Evolutionary conservation across 2,888 invertebrate species (phyloP), one percentile per base, ranked within the genome.

Genomic region (Lissocephala sabroskyi): DNA sequence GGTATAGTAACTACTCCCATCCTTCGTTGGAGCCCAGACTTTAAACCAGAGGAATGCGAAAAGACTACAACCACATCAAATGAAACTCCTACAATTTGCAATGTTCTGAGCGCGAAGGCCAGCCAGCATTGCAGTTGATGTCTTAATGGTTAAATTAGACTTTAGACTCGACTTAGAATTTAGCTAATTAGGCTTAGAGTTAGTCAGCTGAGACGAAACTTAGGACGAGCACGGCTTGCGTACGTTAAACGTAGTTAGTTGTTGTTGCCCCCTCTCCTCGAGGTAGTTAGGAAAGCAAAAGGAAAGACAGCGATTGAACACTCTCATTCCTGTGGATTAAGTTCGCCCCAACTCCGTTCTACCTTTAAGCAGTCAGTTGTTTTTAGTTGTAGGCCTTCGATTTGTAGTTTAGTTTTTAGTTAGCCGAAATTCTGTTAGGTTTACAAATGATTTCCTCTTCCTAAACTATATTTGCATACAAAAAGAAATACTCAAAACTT

Each of bases 1-100:
- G 64, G 91, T 95, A 87, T 94, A 88, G 87, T 87, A 82, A 83
- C 82, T 83, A 81, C 78, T 79, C 40, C 37, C n/a, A n/a, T n/a
- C n/a, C n/a, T n/a, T n/a, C n/a, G n/a, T n/a, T 56, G 74, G 68
- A 77, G 67, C 58, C 56, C 57, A 68, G 60, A 59, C 63, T 49
- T 52, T 55, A 36, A 48, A 49, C 42, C 42, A 56, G 49, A 32
- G 14, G 45, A 41, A 53, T 52, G 52, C 52, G 49, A 65, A 61
- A 74, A 67, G 52, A 64, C 71, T 66, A 56, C 59, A 59, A 54
- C 46, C 45, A 44, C 48, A 44, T 18, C 36, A 23, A 28, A 11
- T 30, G 26, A 37, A 41, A 39, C 43, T 65, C 56, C 28, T 19
- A 43, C 52, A 74, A 68, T 65, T 68, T 54, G 59, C 59, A 59